Evolutionary conservation across 2,888 invertebrate genomes (phyloP), one percentile per base, ranked within the genome.

Genomic region (Perdita meconis): DNA sequence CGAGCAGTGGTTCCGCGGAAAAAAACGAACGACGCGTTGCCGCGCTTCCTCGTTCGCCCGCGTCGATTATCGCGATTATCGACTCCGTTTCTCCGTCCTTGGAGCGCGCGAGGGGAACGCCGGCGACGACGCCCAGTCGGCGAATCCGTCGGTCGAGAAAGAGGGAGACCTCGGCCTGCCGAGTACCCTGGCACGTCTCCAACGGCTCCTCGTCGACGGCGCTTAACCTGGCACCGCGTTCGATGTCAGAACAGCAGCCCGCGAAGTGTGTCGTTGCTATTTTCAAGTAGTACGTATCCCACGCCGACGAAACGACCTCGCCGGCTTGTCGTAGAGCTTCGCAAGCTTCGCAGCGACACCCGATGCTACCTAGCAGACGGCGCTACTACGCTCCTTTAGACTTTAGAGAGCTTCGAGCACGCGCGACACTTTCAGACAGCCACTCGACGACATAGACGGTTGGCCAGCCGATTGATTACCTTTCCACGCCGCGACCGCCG

Each of bases 221-320:
- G 50, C 34, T 60, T 56, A 59, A 72, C 60, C 55, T 56, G 73
- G 61, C 71, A 61, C 59, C 68, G 55, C 24, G 61, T 66, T 69
- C 74, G 75, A 84, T 80, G 82, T 78, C 84, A 57, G 81, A 60
- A 64, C 71, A 78, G 60, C 74, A 83, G 59, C 59, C 40, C 78
- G 74, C 81, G 47, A 85, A 81, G 79, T 83, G 84, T 75, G 81
- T 86, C 82, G 72, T 85, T 80, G 85, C 81, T 73, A 78, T 82
- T 83, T 84, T 83, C 76, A 87, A 87, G 76, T 84, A 86, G 89
- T 86, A 87, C 61, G 86, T 88, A 89, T 83, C 56, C 44, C 47
- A 56, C 56, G 61, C 50, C 60, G 73, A 24, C 51, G 50, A 24
- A 36, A 44, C 75, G 38, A 34, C 8, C 63, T 24, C 19, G 36